Evolutionary conservation across 2,797 vertebrate genomes (phyloP), one percentile per base, ranked within the genome.

Genomic region (Myiotriccus ornatus): DNA sequence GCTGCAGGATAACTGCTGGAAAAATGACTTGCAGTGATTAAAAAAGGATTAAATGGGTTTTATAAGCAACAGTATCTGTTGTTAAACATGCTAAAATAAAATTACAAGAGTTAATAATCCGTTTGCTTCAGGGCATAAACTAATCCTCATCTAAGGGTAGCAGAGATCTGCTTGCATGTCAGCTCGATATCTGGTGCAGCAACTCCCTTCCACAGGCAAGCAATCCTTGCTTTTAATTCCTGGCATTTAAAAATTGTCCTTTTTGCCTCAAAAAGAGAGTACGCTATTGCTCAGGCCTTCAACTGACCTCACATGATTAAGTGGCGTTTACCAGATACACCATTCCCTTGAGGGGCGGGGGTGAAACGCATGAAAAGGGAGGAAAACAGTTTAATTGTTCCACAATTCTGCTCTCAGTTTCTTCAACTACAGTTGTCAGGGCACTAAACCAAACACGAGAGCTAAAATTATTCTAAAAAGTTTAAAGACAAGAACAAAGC

Each of bases 61-160:
- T 94, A 96, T 90, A 95, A 96, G 93, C 87, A 95, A 81, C 67
- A 67, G 50, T 94, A 96, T 96, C 92, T 96, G 82, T 92, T 96
- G 94, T 96, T 96, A 94, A 95, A 96, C 95, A 96, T 86, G 84
- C 70, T 96, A 96, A 97, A 97, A 97, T 93, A 92, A 92, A 96
- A 95, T 97, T 96, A 96, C 92, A 79, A 84, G 82, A 94, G 94
- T 95, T 96, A 96, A 96, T 94, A 96, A 90, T 80, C 76, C 84
- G 23, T 90, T 94, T 91, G 91, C 96, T 93, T 88, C 84, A 76
- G 94, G 92, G 94, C 83, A 96, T 63, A 90, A 94, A 96, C 83
- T 96, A 95, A 96, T 95, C 94, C 82, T 92, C 94, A 76, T 89
- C 73, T 92, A 84, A 86, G 55, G 74, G 89, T 43, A 96, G 80